phyloP scores from a whole-genome alignment of 92 coral and sea anemone species.

The Palythoa heliodiscus region DNA sequence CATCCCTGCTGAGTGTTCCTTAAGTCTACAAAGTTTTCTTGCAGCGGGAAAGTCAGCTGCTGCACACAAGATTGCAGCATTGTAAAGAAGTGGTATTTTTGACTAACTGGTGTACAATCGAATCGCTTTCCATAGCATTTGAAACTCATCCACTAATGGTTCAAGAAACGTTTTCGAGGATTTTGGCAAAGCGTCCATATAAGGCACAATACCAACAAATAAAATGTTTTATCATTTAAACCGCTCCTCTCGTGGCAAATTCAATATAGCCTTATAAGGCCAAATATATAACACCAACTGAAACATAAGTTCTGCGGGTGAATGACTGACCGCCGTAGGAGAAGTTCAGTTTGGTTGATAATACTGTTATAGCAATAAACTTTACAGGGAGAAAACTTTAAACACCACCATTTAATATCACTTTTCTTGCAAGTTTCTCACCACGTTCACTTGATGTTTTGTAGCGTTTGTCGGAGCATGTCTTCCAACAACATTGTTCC shows the following conservation, averaged over 20 bases:
- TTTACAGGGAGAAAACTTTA: slow-evolving; percentile 24
- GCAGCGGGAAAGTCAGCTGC: slow-evolving; percentile 63
- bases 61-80: slow-evolving; percentile 49
- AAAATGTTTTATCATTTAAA: slow-evolving; percentile 12
- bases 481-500: slow-evolving; percentile 47
- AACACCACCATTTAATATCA: slow-evolving; percentile 12
- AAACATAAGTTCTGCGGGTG: background rate
- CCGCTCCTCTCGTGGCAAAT: slow-evolving; percentile 9
- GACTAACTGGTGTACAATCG: slow-evolving; percentile 4
- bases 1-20: slow-evolving; percentile 44
- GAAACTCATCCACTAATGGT: slow-evolving; percentile 7
- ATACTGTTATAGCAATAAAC: slow-evolving; percentile 22
- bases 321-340: slow-evolving; percentile 17
- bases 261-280: slow-evolving; percentile 4
- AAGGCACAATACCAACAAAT: slow-evolving; percentile 2
- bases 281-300: background rate
- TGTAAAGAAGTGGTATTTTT: background rate
- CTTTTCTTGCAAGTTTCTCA: background rate
- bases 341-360: slow-evolving; percentile 13
- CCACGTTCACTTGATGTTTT: slow-evolving; percentile 15
- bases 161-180: background rate
- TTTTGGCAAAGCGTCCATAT: background rate
- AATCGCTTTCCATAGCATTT: background rate
- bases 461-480: slow-evolving; percentile 48
- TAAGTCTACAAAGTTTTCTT: slow-evolving; percentile 49